Conservation (phyloP, 2,888 invertebrate genomes). For the Meiosimyza platycephala region DNA sequence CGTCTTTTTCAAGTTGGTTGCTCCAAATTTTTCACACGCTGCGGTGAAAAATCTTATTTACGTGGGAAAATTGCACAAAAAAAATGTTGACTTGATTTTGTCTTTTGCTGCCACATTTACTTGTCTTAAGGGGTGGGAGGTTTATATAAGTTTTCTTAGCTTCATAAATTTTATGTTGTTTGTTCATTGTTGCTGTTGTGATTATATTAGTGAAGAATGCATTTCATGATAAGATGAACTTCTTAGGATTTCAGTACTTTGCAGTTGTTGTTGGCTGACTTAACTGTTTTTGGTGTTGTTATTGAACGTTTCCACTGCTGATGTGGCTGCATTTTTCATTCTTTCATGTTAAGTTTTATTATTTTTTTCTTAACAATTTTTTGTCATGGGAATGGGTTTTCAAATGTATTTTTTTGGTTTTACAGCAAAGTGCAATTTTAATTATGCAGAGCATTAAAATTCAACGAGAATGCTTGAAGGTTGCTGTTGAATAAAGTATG, state of each 20-base stretch:
- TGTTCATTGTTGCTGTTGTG: conserved; percentile 9
- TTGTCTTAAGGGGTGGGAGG: not conserved
- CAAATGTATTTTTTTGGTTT: not conserved
- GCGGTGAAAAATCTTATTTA: conserved; percentile 51
- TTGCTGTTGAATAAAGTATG: not conserved
- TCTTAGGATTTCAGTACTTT: conserved; percentile 6
- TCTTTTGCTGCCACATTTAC: too few relatives aligned
- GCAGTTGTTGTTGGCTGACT: not conserved
- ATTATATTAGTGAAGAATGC: conserved; percentile 18
- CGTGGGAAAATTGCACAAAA: conserved; percentile 59
- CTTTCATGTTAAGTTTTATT: not conserved
- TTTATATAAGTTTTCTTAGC: too few relatives aligned
- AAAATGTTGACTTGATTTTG: not conserved
- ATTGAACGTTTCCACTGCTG: not conserved
- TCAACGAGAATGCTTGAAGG: conserved; percentile 8
- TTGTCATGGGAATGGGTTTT: conserved; percentile 35
- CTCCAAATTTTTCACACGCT: conserved; percentile 59
- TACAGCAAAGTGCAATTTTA: conserved; percentile 10
- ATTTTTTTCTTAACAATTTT: not conserved
- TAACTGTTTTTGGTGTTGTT: conserved; percentile 12
- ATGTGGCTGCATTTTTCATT: conserved; percentile 4
- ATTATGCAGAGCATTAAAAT: not conserved
- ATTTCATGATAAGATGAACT: conserved; percentile 25
- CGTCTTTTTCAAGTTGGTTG: conserved; percentile 29
- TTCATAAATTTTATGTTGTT: conserved; percentile 8